phyloP scores from a whole-genome alignment of 2,113 vertebrate genomes.

The Serinus canaria region DNA sequence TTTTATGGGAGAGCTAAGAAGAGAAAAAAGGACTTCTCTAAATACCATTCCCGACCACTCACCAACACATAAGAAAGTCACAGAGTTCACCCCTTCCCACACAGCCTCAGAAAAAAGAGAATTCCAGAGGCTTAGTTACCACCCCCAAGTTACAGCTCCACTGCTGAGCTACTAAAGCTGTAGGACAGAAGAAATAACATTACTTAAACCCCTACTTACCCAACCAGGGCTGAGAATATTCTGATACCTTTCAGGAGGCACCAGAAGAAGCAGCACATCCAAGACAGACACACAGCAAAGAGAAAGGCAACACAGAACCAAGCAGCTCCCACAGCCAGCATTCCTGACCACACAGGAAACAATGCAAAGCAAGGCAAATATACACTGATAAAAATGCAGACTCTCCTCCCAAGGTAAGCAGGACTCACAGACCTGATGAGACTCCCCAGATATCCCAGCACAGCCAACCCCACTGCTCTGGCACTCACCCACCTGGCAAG shows the following conservation, averaged over 20 bases:
- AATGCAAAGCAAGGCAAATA: not conserved
- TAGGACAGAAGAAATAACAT: not conserved
- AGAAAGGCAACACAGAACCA: rapidly evolving
- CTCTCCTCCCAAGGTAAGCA: not conserved
- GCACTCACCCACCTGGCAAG: not conserved
- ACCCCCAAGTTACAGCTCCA: not conserved
- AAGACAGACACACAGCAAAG: not conserved
- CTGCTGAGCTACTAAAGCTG: not conserved
- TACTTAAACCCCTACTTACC: not conserved
- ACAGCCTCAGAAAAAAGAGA: not conserved
- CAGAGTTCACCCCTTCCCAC: not conserved
- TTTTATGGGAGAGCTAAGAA: not conserved
- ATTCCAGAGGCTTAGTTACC: not conserved
- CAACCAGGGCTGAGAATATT: not conserved
- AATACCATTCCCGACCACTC: not conserved
- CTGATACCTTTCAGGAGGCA: not conserved
- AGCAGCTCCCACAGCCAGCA: not conserved
- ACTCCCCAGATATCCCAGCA: rapidly evolving
- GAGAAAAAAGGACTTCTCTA: not conserved
- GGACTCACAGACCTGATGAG: not conserved
- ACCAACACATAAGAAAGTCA: not conserved
- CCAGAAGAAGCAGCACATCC: not conserved
- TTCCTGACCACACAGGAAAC: not conserved
- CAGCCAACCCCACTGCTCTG: not conserved
- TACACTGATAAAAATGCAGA: rapidly evolving